Conservation (phyloP, 2,113 vertebrate species). For the Rhea pennata region DNA sequence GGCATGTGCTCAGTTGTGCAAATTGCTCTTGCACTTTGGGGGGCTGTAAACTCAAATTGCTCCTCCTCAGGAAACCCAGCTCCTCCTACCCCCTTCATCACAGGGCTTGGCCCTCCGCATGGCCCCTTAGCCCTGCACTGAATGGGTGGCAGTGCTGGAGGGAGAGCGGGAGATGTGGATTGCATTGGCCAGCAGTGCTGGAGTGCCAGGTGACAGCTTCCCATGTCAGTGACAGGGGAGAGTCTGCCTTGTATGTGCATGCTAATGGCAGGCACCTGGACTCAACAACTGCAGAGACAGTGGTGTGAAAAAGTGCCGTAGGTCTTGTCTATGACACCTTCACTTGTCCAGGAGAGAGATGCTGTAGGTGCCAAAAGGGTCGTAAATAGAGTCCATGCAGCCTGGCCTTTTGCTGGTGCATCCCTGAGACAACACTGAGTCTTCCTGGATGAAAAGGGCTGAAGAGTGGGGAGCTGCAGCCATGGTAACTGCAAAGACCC, state of each 20-base stretch:
- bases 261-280: background rate
- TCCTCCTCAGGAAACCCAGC: background rate
- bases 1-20: constrained; percentile 50
- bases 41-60: background rate
- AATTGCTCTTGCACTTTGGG: background rate
- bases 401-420: background rate
- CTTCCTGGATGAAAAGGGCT: background rate
- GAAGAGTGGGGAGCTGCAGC: background rate
- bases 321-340: background rate
- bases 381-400: background rate
- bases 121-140: background rate
- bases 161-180: background rate
- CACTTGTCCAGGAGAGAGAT: background rate
- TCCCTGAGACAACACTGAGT: background rate
- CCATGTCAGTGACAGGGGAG: background rate
- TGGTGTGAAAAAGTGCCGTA: background rate
- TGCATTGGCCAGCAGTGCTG: background rate
- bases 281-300: background rate
- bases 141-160: background rate
- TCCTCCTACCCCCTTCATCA: background rate
- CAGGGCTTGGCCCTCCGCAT: background rate
- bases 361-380: background rate
- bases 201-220: background rate
- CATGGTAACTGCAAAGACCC: background rate
- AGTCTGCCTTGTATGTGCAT: background rate